phyloP scores from a whole-genome alignment of 2,113 vertebrate genomes.

The Nyctibius bracteatus region DNA sequence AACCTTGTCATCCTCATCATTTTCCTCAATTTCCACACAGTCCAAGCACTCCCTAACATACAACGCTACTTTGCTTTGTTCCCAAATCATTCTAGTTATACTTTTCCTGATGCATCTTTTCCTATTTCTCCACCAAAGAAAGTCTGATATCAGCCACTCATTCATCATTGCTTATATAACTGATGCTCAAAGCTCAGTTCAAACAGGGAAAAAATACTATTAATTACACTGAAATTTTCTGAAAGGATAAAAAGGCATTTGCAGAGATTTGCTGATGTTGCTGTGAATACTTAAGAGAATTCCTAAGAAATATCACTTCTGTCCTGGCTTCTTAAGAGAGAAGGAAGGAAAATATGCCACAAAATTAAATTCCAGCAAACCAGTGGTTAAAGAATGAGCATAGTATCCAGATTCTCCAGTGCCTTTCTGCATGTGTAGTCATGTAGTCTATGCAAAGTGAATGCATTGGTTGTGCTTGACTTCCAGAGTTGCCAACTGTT shows the following conservation, averaged over 20 bases:
- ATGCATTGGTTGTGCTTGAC: background rate
- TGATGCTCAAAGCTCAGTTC: conserved; percentile 26
- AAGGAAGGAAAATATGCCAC: background rate
- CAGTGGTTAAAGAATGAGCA: background rate
- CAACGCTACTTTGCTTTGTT: background rate
- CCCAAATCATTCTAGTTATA: background rate
- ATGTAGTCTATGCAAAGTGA: background rate
- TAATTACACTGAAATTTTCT: background rate
- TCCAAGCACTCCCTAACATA: too few relatives aligned
- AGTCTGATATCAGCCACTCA: conserved; percentile 68
- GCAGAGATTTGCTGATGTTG: background rate
- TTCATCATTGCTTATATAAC: conserved; percentile 50
- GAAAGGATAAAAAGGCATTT: background rate
- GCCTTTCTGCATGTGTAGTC: background rate
- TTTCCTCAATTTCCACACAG: too few relatives aligned
- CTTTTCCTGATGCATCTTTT: background rate
- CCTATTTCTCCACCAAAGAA: conserved; percentile 54
- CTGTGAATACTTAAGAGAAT: background rate
- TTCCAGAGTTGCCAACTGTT: background rate
- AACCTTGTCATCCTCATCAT: too few relatives aligned
- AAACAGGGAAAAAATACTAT: background rate
- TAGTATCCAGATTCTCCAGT: background rate
- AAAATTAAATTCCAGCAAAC: background rate
- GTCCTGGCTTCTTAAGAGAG: background rate
- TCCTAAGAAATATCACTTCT: background rate